Evolutionary conservation across 2,113 vertebrate species (phyloP).

Genomic region (Lonchura striata): DNA sequence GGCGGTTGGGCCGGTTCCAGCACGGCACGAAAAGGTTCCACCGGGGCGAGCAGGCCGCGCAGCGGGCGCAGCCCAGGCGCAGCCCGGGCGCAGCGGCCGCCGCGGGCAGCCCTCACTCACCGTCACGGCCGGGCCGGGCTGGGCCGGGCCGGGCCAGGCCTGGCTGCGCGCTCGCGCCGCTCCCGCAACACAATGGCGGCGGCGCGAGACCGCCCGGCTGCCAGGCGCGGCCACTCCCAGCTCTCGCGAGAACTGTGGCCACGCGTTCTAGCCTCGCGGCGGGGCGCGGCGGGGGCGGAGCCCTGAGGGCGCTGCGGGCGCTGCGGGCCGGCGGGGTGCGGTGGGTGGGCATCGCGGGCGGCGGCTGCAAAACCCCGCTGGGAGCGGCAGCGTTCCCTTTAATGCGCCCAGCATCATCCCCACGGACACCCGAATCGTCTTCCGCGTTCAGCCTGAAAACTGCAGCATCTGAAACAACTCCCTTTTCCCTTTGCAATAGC

Average conservation of each 20-base stretch:
- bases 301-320: too few relatives aligned
- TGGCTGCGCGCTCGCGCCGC: background rate
- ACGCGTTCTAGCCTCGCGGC: too few relatives aligned
- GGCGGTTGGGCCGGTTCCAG: background rate
- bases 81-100: background rate
- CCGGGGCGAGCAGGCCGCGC: too few relatives aligned
- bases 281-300: background rate
- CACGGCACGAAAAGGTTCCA: background rate
- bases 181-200: background rate
- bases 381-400: rapidly evolving
- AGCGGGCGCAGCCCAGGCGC: background rate
- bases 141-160: background rate
- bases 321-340: too few relatives aligned
- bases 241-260: background rate
- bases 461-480: background rate
- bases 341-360: rapidly evolving
- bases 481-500: background rate
- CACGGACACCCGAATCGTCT: rapidly evolving
- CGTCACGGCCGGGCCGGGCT: background rate
- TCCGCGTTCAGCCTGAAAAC: background rate
- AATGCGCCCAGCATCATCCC: rapidly evolving
- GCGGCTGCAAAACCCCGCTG: rapidly evolving
- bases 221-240: background rate
- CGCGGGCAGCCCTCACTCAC: background rate
- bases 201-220: background rate